A percentile compares a stretch with the other conserved stretches of the same genome.
Evolutionary conservation across 2,888 invertebrate genomes (phyloP).

Genomic region (Ophioninae sp.): DNA sequence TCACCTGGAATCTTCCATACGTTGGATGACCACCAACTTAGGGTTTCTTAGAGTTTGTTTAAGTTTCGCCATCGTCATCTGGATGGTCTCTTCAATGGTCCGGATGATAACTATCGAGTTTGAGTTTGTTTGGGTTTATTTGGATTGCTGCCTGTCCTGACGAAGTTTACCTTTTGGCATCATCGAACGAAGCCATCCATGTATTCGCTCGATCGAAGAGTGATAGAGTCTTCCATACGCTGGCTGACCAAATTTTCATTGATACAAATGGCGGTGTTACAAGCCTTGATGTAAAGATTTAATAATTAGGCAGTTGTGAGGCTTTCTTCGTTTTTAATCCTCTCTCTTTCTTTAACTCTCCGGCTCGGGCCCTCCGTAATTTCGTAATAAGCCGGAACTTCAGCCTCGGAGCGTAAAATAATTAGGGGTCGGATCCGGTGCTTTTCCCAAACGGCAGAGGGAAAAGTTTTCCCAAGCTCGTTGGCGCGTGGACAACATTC

Average conservation of each 20-base stretch:
- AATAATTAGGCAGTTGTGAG: conserved; percentile 30
- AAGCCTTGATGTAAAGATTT: conserved; percentile 20
- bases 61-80: no score
- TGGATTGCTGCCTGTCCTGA: no score
- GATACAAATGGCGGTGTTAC: background rate
- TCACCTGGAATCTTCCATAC: no score
- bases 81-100: no score
- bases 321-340: background rate
- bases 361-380: background rate
- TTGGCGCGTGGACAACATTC: conserved; percentile 14
- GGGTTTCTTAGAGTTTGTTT: no score
- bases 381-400: conserved; percentile 31
- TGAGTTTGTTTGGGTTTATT: no score
- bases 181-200: no score
- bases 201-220: no score
- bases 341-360: background rate
- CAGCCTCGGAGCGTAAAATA: conserved; percentile 37
- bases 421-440: conserved; percentile 26
- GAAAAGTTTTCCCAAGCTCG: conserved; percentile 26
- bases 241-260: background rate
- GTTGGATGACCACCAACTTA: no score
- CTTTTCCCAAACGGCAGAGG: background rate
- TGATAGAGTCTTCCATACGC: no score
- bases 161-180: no score
- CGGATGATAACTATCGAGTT: no score